Base-by-base conservation (phyloP, 2,888 invertebrate species). In the Acrobasis suavella region DNA sequence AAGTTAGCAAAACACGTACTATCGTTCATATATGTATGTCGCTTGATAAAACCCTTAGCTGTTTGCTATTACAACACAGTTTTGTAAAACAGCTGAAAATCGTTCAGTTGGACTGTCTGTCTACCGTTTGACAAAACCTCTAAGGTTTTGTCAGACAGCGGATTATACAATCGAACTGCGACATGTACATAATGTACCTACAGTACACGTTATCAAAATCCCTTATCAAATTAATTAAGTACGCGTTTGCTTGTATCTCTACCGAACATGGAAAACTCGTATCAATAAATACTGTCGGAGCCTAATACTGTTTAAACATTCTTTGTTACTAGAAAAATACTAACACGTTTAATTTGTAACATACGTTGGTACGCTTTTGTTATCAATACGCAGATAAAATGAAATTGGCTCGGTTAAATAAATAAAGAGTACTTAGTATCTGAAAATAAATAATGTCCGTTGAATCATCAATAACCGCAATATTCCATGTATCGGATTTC, bases 321-420 rank as follows among this genome's bases (percentile, higher is more conserved):
- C 15, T 39, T 15, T 55, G 6, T 46, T 14, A 7, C 46, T n/a
- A n/a, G 6, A 46, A 12, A 46, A 46, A 12, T 32, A 32, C 32
- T 7, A 32, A 6, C 32, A 32, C 38, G 38, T 55, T 15, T 38
- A 9, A 9, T n/a, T 16, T 16, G 16, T 15, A 16, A 9, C 32
- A 55, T 16, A 15, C 55, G 38, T 55, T 55, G 39, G 55, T 16
- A 16, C 42, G 10, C 10, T 56, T 56, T 56, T 56, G 22, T 46
- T 56, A 56, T 56, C 56, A 46, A 56, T 42, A 17, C 42, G 17
- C 42, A 56, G 56, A 56, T 56, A 56, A 56, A 42, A 56, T 56
- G 8, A 42, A 56, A 56, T 42, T 42, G 52, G 56, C 14, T 14
- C 42, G 6, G 16, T 32, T 14, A 56, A 56, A 22, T 17, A 42